A percentile compares a stretch with the other conserved stretches of the same genome.
Evolutionary conservation across 2,113 vertebrate species (phyloP).

Genomic region (Eolophus roseicapilla): DNA sequence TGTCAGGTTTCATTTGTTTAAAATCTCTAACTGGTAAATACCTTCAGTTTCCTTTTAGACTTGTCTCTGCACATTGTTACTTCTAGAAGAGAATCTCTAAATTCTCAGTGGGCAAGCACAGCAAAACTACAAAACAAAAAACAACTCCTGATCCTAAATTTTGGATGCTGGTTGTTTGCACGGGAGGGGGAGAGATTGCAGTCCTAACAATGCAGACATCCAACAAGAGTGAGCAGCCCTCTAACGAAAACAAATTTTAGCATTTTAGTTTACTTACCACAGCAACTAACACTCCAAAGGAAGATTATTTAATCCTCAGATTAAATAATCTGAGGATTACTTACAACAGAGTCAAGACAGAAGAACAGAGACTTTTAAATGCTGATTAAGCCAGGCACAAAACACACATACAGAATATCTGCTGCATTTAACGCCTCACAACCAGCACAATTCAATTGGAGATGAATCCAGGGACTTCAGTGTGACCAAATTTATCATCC

Average conservation of each 20-base stretch:
- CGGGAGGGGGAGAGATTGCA: background rate
- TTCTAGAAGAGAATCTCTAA: background rate
- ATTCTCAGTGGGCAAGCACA: background rate
- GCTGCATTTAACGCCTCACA: background rate
- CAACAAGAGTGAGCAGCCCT: background rate
- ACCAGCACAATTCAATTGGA: background rate
- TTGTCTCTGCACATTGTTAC: background rate
- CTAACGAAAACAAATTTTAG: background rate
- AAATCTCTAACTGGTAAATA: background rate
- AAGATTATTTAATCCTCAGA: background rate
- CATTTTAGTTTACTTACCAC: background rate
- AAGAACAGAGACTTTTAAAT: background rate
- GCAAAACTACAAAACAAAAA: background rate
- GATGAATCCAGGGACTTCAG: background rate
- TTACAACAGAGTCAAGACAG: background rate
- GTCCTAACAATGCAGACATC: background rate
- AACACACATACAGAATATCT: background rate
- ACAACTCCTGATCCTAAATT: background rate
- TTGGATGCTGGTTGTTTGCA: background rate
- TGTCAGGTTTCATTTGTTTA: background rate
- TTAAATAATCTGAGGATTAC: background rate
- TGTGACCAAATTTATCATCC: background rate
- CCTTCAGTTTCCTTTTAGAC: background rate
- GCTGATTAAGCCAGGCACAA: background rate
- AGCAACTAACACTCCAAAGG: background rate